Base-by-base conservation (phyloP, 2,888 invertebrate species). In the Syrphus vitripennis region DNA sequence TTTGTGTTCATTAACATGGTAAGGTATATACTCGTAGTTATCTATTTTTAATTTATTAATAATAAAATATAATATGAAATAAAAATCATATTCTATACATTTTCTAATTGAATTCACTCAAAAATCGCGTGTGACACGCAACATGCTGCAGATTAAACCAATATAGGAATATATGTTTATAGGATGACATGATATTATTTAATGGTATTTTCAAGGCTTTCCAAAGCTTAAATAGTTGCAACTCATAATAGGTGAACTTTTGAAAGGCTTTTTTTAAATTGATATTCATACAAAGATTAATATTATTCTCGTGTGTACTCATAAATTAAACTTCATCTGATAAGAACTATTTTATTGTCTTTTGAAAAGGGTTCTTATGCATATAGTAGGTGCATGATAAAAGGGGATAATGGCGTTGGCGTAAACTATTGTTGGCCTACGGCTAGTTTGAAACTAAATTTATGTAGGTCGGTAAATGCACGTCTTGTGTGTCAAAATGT, bases 101-200 rank as follows among this genome's bases (percentile, higher is more conserved):
- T 78, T 83, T 57, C 67, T 50, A 83, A 34, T 67, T 69, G 55
- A 83, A 75, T 79, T 83, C 55, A 69, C 53, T 71, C 31, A 76
- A 81, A 65, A 78, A 81, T 86, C 77, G 81, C 86, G 86, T 81
- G 86, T 70, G 50, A 74, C 81, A 86, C 77, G 86, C 77, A 78
- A 65, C 10, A 31, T 48, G 31, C 57, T 77, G 57, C 48, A 81
- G 57, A 74, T 81, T 63, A 65, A 40, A 14, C 69, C 57, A n/a
- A n/a, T n/a, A 74, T 57, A 74, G 55, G 72, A 80, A 74, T 63
- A 70, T n/a, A n/a, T n/a, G n/a, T n/a, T n/a, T n/a, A n/a, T 21
- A 45, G 42, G 55, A 74, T 78, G 63, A 70, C 83, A 70, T 70
- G 77, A 59, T 61, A 80, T n/a, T n/a, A n/a, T n/a, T 40, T 61